phyloP scores from a whole-genome alignment of 2,888 invertebrate species.

The Encarsia formosa region DNA sequence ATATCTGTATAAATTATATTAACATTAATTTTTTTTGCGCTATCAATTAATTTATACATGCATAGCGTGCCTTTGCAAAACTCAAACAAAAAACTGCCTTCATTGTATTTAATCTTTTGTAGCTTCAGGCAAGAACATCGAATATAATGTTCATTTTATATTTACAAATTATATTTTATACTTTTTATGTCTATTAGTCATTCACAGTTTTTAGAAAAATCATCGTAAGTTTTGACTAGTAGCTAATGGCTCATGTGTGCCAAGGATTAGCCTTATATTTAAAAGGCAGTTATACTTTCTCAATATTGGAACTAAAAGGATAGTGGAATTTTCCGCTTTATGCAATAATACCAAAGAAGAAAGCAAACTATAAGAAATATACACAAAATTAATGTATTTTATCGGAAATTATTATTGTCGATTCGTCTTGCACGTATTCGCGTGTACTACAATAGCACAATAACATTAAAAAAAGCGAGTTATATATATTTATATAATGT shows the following conservation, averaged over 20 bases:
- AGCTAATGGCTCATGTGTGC: conserved; percentile 12
- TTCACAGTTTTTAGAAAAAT: neutral
- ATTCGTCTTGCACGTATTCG: too few relatives aligned
- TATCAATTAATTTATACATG: conserved; percentile 15
- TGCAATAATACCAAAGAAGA: conserved; percentile 28
- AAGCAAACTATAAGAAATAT: conserved; percentile 18
- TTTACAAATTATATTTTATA: conserved; percentile 20
- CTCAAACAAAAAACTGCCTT: conserved; percentile 30
- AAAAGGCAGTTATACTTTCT: conserved; percentile 9
- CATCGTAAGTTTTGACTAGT: conserved; percentile 5
- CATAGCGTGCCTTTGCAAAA: conserved; percentile 33
- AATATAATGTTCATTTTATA: conserved; percentile 19
- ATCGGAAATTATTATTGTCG: conserved; percentile 6
- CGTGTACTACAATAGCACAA: too few relatives aligned
- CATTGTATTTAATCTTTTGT: conserved; percentile 20
- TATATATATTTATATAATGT: neutral
- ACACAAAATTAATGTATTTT: conserved; percentile 21
- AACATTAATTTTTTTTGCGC: neutral
- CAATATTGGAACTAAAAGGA: conserved; percentile 5
- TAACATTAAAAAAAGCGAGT: neutral
- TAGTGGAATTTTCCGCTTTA: conserved; percentile 17
- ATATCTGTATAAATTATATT: neutral
- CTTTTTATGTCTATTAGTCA: conserved; percentile 9
- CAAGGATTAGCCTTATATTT: conserved; percentile 15
- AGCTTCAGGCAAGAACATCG: neutral